Evolutionary conservation across 2,113 vertebrate genomes (phyloP).

Genomic region (Riparia riparia): DNA sequence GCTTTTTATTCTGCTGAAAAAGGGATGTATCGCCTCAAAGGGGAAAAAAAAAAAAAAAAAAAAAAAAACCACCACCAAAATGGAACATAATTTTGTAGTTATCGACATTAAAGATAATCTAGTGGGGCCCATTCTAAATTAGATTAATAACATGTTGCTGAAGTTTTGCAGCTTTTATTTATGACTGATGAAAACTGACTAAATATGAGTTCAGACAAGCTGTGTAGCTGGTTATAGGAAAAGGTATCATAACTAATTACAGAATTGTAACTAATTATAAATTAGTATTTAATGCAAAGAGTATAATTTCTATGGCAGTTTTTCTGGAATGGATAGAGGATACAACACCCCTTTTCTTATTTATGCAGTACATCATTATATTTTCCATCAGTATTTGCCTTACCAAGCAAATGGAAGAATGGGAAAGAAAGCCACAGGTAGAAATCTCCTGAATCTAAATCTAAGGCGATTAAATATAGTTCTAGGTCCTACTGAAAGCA

Average conservation of each 20-base stretch:
- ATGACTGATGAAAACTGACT: background rate
- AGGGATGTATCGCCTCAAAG: fast-evolving
- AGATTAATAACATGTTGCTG: background rate
- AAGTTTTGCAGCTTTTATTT: background rate
- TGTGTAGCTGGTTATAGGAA: background rate
- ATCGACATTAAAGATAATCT: background rate
- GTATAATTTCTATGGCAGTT: background rate
- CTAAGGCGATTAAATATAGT: background rate
- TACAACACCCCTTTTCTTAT: background rate
- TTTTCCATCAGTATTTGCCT: background rate
- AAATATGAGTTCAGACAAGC: background rate
- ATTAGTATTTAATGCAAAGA: background rate
- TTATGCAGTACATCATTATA: background rate
- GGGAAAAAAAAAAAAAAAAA: background rate
- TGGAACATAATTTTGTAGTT: background rate
- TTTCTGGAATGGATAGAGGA: background rate
- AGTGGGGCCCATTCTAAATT: background rate
- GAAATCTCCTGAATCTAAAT: background rate
- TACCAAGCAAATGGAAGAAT: background rate
- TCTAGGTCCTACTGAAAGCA: background rate
- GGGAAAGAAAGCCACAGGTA: background rate
- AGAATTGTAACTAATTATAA: background rate
- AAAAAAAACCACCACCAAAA: background rate
- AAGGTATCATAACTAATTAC: background rate
- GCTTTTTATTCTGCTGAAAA: background rate